Base-by-base conservation (phyloP, 2,113 vertebrate species). In the Nannobrachium achirus region DNA sequence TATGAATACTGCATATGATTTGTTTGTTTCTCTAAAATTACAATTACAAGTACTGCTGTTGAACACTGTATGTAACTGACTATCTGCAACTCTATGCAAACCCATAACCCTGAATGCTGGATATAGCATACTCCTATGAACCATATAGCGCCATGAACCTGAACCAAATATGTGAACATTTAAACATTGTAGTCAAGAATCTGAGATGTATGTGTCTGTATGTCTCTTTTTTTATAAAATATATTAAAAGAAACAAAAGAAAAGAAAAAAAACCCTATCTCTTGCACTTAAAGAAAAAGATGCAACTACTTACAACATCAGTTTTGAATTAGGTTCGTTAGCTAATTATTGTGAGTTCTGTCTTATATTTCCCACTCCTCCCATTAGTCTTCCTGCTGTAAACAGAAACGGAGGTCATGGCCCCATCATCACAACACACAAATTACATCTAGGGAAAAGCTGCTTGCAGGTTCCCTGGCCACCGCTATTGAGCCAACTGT, bases 401-500 rank as follows among this genome's bases (percentile, higher is more conserved):
- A 66, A 56, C 65, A 41, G 66, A 69, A 73, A 39, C 50, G 33
- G 63, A 64, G 39, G 63, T n/a, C 42, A 61, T 58, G 78, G 66
- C 68, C 50, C n/a, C n/a, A n/a, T n/a, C 73, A 75, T 77, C 69
- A 76, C 40, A 44, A 86, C 63, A 86, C 63, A 75, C 80, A 61
- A 45, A 25, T 18, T 25, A 46, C 42, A 25, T n/a, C 42, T n/a
- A 44, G 59, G 41, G 38, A 13, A 42, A 77, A 84, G 74, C 63
- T 76, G 46, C 78, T 67, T 60, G 84, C 61, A 80, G 78, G 60
- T 79, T 81, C 80, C 59, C 71, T 77, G 66, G 66, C 79, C 56
- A 19, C 71, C 58, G 66, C 66, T 74, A 66, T 76, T 83, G 10
- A 72, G 56, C 56, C 63, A 48, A 52, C 59, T 73, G 74, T 83